phyloP scores from a whole-genome alignment of 2,113 vertebrate genomes.

The Perca fluviatilis region DNA sequence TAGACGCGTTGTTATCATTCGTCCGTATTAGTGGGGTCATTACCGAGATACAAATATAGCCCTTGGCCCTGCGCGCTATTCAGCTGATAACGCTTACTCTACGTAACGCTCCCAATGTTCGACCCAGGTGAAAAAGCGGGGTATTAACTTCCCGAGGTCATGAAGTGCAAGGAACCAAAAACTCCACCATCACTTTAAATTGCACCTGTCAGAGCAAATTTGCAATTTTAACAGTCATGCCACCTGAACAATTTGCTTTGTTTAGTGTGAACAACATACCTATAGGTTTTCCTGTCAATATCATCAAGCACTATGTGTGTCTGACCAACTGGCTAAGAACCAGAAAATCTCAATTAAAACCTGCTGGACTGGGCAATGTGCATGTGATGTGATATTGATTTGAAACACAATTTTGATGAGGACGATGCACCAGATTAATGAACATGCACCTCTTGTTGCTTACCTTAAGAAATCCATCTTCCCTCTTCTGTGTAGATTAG shows the following conservation, averaged over 20 bases:
- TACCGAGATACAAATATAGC: no score
- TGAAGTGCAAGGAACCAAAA: no score
- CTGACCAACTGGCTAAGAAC: no score
- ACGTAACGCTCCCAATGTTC: no score
- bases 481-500: not conserved
- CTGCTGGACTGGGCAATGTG: not conserved
- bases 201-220: not conserved
- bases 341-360: not conserved
- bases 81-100: no score
- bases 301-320: not conserved
- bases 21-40: no score
- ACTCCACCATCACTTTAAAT: no score
- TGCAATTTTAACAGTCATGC: not conserved
- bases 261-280: not conserved
- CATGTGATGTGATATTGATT: not conserved
- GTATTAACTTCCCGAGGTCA: no score
- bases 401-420: not conserved
- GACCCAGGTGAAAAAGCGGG: no score
- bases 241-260: not conserved
- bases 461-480: not conserved
- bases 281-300: not conserved
- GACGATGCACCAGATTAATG: not conserved
- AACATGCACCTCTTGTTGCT: not conserved
- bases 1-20: no score
- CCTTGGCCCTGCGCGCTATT: no score